Evolutionary conservation across 2,113 vertebrate genomes (phyloP).

Genomic region (Myiagra hebetior): DNA sequence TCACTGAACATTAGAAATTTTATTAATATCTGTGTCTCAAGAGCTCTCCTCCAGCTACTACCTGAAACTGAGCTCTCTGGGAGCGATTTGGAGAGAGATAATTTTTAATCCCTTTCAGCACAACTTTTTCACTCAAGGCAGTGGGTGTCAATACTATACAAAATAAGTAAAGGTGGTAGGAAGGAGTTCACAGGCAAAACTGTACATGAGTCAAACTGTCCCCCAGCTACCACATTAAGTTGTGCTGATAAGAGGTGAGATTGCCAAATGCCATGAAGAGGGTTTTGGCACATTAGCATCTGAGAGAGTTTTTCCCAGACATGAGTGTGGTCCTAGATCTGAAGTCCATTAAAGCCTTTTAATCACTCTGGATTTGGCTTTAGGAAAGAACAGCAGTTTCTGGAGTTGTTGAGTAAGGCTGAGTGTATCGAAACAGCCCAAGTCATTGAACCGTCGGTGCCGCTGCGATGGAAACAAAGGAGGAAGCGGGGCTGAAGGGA

Average conservation of each 20-base stretch:
- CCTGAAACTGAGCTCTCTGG: neutral
- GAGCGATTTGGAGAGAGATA: neutral
- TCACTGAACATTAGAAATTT: neutral
- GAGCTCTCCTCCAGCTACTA: neutral
- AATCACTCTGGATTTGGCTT: neutral
- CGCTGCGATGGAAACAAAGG: neutral
- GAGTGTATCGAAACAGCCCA: neutral
- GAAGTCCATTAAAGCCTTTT: neutral
- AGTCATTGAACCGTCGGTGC: neutral
- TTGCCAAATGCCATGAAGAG: neutral
- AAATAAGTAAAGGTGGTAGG: neutral
- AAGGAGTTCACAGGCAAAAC: neutral
- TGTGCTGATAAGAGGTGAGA: neutral
- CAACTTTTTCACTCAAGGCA: neutral
- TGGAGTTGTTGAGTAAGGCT: neutral
- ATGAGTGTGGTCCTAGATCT: neutral
- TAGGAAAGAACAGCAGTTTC: neutral
- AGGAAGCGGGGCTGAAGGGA: slow-evolving; percentile 14
- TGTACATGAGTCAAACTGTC: neutral
- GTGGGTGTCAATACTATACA: neutral
- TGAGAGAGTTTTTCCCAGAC: neutral
- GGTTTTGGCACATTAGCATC: neutral
- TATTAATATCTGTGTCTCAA: neutral
- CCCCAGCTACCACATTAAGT: neutral
- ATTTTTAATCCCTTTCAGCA: neutral